Evolutionary conservation across 1,140 invertebrate species (phyloP).

Genomic region (Procambarus clarkii): DNA sequence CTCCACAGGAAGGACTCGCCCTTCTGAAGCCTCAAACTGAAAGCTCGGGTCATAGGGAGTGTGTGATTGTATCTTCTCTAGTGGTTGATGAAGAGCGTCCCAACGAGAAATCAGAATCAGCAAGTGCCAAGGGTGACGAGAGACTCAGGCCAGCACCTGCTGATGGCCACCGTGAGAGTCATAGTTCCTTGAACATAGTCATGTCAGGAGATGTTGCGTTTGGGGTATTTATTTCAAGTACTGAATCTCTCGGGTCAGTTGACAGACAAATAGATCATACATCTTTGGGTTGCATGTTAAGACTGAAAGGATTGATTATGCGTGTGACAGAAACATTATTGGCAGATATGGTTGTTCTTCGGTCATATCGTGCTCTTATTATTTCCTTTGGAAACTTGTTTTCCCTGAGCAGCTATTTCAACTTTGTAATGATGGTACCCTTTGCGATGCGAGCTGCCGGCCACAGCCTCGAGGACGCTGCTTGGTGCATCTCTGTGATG

Average conservation of each 20-base stretch:
- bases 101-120: neutral
- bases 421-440: slow-evolving; percentile 55
- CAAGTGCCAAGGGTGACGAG: neutral
- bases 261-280: neutral
- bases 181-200: neutral
- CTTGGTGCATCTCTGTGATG: slow-evolving; percentile 19
- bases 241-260: neutral
- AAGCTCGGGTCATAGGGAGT: neutral
- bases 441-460: slow-evolving; percentile 44
- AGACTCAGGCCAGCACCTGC: neutral
- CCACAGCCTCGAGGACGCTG: neutral
- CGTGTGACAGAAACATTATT: neutral
- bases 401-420: neutral
- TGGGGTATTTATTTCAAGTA: no score
- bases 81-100: neutral
- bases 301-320: neutral
- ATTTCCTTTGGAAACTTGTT: neutral
- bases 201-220: neutral
- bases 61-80: neutral
- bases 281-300: neutral
- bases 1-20: neutral
- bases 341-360: slow-evolving; percentile 9
- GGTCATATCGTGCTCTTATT: slow-evolving; percentile 27
- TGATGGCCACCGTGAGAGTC: neutral
- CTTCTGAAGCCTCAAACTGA: neutral